Evolutionary conservation across 1,140 invertebrate species (phyloP).

Genomic region (Drosophila auraria): DNA sequence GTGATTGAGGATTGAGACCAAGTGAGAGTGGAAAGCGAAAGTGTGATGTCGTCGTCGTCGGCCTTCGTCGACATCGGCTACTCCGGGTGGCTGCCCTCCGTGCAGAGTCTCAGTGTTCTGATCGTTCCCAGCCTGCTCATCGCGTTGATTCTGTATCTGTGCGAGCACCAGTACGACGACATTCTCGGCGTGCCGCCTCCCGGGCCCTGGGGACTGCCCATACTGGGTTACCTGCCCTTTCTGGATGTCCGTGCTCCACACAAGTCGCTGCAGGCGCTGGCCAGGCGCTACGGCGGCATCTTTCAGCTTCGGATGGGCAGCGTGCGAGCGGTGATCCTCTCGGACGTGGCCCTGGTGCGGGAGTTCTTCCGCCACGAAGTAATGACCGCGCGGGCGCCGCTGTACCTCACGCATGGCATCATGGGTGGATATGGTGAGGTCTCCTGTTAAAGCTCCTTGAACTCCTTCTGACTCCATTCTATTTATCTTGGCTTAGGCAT

Average conservation of each 20-base stretch:
- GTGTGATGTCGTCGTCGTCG: conserved; percentile 17
- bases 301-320: conserved; percentile 90
- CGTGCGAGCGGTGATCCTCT: conserved; percentile 90
- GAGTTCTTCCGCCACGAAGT: conserved; percentile 89
- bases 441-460: no score
- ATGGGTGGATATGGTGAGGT: conserved; percentile 93
- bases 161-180: conserved; percentile 50
- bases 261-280: conserved; percentile 88
- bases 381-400: conserved; percentile 90
- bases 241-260: conserved; percentile 89
- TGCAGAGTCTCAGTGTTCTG: conserved; percentile 9
- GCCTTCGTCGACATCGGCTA: neutral
- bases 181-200: conserved; percentile 86
- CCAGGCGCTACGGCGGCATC: conserved; percentile 89
- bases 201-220: conserved; percentile 91
- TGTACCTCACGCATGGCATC: conserved; percentile 93
- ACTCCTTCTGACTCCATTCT: neutral
- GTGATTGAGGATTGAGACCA: conserved; percentile 9
- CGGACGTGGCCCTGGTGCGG: conserved; percentile 89
- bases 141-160: conserved; percentile 43
- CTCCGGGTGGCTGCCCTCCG: conserved; percentile 1
- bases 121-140: conserved; percentile 31
- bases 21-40: conserved; percentile 26
- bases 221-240: conserved; percentile 92
- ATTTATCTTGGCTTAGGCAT: conserved; percentile 87